Evolutionary conservation across 1,140 invertebrate species (phyloP).

Genomic region (Hyles vespertilio): DNA sequence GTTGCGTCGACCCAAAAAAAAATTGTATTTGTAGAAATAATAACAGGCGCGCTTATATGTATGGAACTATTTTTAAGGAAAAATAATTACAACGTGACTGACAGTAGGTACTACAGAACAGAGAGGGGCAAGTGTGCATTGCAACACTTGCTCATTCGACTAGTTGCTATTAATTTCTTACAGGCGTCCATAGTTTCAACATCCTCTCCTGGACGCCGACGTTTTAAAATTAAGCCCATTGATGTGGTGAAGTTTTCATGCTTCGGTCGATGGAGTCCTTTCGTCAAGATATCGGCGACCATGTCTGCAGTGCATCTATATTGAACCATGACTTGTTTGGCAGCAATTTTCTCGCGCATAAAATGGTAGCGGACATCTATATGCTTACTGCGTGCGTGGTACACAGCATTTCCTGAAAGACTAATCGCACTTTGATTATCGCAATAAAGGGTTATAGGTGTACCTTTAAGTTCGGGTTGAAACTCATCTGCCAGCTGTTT

Average conservation of each 20-base stretch:
- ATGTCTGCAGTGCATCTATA: slow-evolving; percentile 1
- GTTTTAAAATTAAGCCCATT: too few species aligned
- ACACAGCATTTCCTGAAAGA: slow-evolving; percentile 18
- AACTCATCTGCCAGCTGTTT: slow-evolving; percentile 14
- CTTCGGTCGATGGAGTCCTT: slow-evolving; percentile 22
- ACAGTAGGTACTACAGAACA: too few species aligned
- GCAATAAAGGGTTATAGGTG: slow-evolving; percentile 13
- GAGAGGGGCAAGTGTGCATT: too few species aligned
- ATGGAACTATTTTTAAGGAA: too few species aligned
- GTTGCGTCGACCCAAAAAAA: too few species aligned
- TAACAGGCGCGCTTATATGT: too few species aligned
- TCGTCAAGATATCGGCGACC: slow-evolving; percentile 14
- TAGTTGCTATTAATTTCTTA: too few species aligned
- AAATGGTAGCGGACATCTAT: slow-evolving; percentile 45
- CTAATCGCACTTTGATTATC: slow-evolving; percentile 20
- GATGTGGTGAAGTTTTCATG: slow-evolving; percentile 20
- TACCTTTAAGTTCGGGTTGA: background rate
- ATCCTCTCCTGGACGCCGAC: slow-evolving; percentile 4
- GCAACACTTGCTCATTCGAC: too few species aligned
- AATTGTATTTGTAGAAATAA: too few species aligned
- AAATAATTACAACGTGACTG: too few species aligned
- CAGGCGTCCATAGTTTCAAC: too few species aligned
- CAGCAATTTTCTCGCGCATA: slow-evolving; percentile 26
- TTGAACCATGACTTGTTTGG: slow-evolving; percentile 16
- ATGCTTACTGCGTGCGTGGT: slow-evolving; percentile 32